Evolutionary conservation across 1,140 invertebrate species (phyloP), one percentile per base, ranked within the genome.

Genomic region (Rhagoletis zephyria): DNA sequence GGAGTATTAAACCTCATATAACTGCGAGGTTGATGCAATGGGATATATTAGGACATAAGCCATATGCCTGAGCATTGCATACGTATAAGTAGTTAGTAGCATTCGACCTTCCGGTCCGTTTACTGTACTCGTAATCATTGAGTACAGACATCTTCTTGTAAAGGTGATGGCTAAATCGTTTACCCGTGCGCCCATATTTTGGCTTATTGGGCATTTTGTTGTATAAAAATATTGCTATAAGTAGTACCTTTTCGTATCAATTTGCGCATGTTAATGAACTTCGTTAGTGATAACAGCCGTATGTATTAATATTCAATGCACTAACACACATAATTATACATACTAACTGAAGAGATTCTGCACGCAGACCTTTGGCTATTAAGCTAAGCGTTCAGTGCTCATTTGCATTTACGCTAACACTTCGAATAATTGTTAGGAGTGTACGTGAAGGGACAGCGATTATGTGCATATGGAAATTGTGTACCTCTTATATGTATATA

Each of bases 251-350:
- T 48, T n/a, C 74, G 48, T 56, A 81, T 81, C 74, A 81, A 51
- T 45, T 56, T 56, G 48, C 48, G 74, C 51, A 81, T 81, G 74
- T 56, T 81, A 81, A 81, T 81, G 74, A 81, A 81, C 74, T 56
- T 56, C 74, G 45, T 81, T 81, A 56, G n/a, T 81, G 74, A 81
- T 81, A 81, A 81, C 56, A 81, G 74, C 45, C n/a, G 56, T 81
- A 56, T 30, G 51, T 56, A 56, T 77, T 77, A 77, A 77, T 81
- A 81, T 81, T 56, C 48, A 51, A 4, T 56, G 45, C 74, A 56
- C 48, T 74, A 74, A 56, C 74, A 81, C 30, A 30, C 30, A 30
- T 30, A 30, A 19, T 56, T 19, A 81, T 48, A 16, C 45, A 56
- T 56, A 19, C 12, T 14, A 63, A 63, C 74, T 19, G 4, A 70